Evolutionary conservation across 2,888 invertebrate species (phyloP).

Genomic region (Calliscelio sp.): DNA sequence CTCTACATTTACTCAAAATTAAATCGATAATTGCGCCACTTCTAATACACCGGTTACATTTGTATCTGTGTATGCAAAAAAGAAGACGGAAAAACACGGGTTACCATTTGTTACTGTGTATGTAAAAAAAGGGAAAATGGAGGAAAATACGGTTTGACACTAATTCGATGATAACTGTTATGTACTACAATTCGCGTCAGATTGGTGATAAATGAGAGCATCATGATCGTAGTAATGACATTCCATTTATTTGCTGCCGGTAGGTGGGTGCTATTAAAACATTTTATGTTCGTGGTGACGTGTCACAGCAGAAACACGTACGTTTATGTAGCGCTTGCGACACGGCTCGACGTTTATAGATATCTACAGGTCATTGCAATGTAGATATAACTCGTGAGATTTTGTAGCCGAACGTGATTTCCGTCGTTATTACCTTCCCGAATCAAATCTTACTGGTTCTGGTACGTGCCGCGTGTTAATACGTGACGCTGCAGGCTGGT

Average conservation of each 20-base stretch:
- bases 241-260: conserved; percentile 35
- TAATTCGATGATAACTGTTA: conserved; percentile 29
- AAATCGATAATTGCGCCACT: conserved; percentile 18
- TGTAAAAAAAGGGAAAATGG: too few species aligned
- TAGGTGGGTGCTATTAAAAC: conserved; percentile 33
- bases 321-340: conserved; percentile 33
- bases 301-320: conserved; percentile 49
- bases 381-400: conserved; percentile 77
- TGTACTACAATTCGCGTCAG: neutral
- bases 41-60: neutral
- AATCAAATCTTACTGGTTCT: conserved; percentile 80
- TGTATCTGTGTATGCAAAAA: too few species aligned
- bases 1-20: conserved; percentile 8
- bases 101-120: too few species aligned
- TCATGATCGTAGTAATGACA: conserved; percentile 26
- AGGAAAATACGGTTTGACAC: conserved; percentile 1
- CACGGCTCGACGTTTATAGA: conserved; percentile 46
- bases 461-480: conserved; percentile 80
- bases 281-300: conserved; percentile 47
- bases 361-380: conserved; percentile 44
- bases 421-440: conserved; percentile 80
- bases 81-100: too few species aligned
- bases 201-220: conserved; percentile 41
- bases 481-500: conserved; percentile 66
- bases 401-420: conserved; percentile 78